Base-by-base conservation (phyloP, 2,888 invertebrate genomes). In the Pseudococcus viburni region DNA sequence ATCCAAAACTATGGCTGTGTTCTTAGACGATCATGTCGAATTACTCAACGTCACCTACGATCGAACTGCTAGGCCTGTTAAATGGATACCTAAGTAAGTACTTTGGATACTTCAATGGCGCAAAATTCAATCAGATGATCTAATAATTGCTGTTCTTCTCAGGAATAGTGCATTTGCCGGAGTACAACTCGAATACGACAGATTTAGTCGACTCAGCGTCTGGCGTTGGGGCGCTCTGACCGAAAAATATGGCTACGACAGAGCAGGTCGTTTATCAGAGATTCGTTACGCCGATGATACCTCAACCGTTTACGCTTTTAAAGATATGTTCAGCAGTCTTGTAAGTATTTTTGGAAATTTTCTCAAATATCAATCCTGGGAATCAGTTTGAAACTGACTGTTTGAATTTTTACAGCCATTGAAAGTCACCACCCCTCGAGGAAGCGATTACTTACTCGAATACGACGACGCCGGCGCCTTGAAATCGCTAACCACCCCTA, bases 151-250 rank as follows among this genome's bases (percentile, higher is more conserved):
- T 77, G 26, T 88, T 85, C 42, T 89, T 89, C 90, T 11, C 89
- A 91, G 95, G 89, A 96, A 95, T 90, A 97, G 96, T 11, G 95
- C 96, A 90, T 97, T 97, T 91, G 95, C 96, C 0, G 96, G 96
- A 90, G 97, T 98, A 2, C 97, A 98, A 91, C 93, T 98, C 33
- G 97, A 97, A 90, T 98, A 98, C 91, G 98, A 98, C 91, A 93
- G 97, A 90, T 97, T 97, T 91, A 97, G 98, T 89, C 94, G 97
- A 90, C 92, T 98, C 84, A 96, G 95, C 4, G 95, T 95, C 90
- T 98, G 98, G 98, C 96, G 95, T 90, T 98, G 98, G 96, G 98
- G 98, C 39, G 96, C 97, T 89, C 93, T 98, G 8, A 96, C 95
- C 91, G 98, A 98, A 92, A 96, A 95, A 0, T 97, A 98, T 90